Evolutionary conservation across 1,140 invertebrate species (phyloP), one percentile per base, ranked within the genome.

Genomic region (Frieseomelitta varia): DNA sequence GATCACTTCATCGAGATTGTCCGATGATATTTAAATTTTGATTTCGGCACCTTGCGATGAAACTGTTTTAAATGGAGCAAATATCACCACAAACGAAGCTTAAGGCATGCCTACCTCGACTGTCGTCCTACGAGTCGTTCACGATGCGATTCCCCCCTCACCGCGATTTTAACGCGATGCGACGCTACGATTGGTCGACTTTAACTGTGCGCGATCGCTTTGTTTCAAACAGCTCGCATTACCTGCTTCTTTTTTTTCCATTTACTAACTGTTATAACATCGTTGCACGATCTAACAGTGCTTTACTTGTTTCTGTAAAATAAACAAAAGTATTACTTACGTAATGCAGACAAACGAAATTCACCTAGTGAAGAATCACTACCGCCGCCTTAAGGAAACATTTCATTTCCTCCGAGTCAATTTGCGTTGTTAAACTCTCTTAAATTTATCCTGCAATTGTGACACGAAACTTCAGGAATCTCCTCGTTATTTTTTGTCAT

Each of bases 51-150:
- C 39, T 19, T 79, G n/a, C 4, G 21, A 14, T 21, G n/a, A 61
- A 78, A 79, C 56, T 19, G 1, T 84, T 84, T 79, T 0, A 78
- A 69, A 71, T 1, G 63, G 19, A 21, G 15, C 19, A 71, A 79
- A 61, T 79, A 19, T 71, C 55, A 63, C 11, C 1, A 4, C 21
- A 10, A 51, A 71, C 53, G 67, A 65, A 76, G 67, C 81, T 77
- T 24, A 79, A 24, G 75, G 56, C 81, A 56, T 83, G 65, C 81
- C 51, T 71, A 69, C 67, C 39, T 83, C 67, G 76, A 84, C 81
- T 84, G 75, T 47, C 55, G 75, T 55, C 24, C 30, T 34, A 71
- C 67, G 67, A 63, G 53, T 72, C 27, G 67, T n/a, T 47, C 63
- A 79, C 47, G 30, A 21, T 34, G 4, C 65, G 24, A 24, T 55